A percentile compares a stretch with the other conserved stretches of the same genome.
These are phyloP conservation scores for Drosophila peninsularis DNA, from an alignment of 2,888 invertebrate species.

Conservation along the genomic window DNA sequence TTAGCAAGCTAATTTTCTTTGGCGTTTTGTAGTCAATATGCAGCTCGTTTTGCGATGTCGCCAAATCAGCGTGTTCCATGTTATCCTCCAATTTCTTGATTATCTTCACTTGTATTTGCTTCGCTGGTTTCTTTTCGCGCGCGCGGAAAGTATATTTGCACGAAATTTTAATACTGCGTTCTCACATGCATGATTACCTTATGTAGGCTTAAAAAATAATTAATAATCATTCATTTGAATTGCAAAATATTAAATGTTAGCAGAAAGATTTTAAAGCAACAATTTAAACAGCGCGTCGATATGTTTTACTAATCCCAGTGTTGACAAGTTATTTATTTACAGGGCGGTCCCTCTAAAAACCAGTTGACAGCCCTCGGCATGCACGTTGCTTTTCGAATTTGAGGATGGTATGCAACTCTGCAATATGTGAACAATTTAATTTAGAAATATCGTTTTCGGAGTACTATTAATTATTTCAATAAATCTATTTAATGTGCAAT, in stretches of 20 bases:
- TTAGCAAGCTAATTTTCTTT: slow-evolving; percentile 71
- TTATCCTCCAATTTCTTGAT: slow-evolving; percentile 38
- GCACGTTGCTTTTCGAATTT: slow-evolving; percentile 33
- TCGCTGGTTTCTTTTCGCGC: slow-evolving; percentile 27
- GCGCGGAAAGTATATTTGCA: slow-evolving; percentile 29
- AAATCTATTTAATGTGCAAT: too few relatives aligned
- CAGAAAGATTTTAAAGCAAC: slow-evolving; percentile 25
- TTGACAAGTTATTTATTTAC: slow-evolving; percentile 11
- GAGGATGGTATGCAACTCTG: slow-evolving; percentile 1
- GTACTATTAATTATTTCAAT: too few relatives aligned
- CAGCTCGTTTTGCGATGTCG: slow-evolving; percentile 46
- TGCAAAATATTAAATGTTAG: slow-evolving; percentile 6
- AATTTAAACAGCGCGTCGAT: slow-evolving; percentile 58
- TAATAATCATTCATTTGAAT: background rate
- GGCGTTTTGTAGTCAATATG: slow-evolving; percentile 80
- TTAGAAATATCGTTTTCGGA: too few relatives aligned
- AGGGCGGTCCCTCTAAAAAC: slow-evolving; percentile 10
- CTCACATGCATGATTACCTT: slow-evolving; percentile 22
- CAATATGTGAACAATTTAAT: too few relatives aligned
- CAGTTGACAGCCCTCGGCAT: slow-evolving; percentile 34
- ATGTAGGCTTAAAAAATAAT: background rate
- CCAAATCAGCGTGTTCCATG: slow-evolving; percentile 69
- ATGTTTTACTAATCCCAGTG: slow-evolving; percentile 22
- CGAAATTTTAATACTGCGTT: background rate
- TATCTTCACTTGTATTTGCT: slow-evolving; percentile 11